Conservation (phyloP, 2,888 invertebrate species). For the Dione vanillae region DNA sequence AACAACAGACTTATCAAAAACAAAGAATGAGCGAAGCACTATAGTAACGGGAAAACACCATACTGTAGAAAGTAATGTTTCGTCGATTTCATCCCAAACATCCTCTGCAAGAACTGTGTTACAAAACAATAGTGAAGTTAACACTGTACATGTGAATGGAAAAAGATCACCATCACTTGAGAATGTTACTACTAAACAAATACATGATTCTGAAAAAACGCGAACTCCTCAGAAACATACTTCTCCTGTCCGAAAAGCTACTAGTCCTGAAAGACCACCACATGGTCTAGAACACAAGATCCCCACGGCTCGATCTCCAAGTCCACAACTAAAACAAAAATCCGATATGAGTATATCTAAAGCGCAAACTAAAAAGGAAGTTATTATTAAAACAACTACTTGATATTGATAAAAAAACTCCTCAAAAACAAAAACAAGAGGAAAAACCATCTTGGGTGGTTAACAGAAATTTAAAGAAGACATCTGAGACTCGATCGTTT, state of each 20-base stretch:
- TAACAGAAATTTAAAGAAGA: conserved; percentile 85
- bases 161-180: conserved; percentile 69
- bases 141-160: conserved; percentile 59
- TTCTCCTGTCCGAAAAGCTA: conserved; percentile 43
- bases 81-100: conserved; percentile 55
- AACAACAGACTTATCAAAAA: conserved; percentile 54
- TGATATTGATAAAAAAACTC: conserved; percentile 64
- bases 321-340: conserved; percentile 64
- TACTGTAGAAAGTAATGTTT: conserved; percentile 55
- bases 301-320: conserved; percentile 60
- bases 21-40: conserved; percentile 47
- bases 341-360: conserved; percentile 49
- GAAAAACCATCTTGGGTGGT: conserved; percentile 87
- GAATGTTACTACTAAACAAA: conserved; percentile 54
- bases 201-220: conserved; percentile 6
- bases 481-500: conserved; percentile 69
- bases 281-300: conserved; percentile 35
- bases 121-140: conserved; percentile 64
- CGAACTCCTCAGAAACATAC: conserved; percentile 39
- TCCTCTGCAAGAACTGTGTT: conserved; percentile 65
- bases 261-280: conserved; percentile 39
- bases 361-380: conserved; percentile 59
- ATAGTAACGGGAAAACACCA: conserved; percentile 49
- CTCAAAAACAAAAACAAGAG: conserved; percentile 69
- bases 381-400: conserved; percentile 65